Evolutionary conservation across 2,113 vertebrate genomes (phyloP).

Genomic region (Rhegmatorhina hoffmannsi): DNA sequence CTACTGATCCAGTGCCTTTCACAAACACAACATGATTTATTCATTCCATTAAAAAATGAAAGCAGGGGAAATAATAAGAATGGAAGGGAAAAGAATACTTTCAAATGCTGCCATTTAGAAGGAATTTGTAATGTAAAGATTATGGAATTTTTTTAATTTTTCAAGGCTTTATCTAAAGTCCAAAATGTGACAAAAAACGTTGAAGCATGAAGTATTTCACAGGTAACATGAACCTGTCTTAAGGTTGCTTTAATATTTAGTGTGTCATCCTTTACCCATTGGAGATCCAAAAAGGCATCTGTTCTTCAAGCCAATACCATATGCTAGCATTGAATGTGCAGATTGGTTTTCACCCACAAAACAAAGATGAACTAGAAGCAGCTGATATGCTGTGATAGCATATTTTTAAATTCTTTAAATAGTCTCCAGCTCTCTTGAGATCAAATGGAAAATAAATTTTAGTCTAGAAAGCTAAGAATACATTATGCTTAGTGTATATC

Average conservation of each 20-base stretch:
- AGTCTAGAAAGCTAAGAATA: not conserved
- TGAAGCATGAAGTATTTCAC: not conserved
- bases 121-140: not conserved
- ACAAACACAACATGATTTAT: not conserved
- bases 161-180: not conserved
- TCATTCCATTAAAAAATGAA: not conserved
- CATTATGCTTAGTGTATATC: not conserved
- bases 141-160: not conserved
- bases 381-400: not conserved
- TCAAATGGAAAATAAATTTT: not conserved
- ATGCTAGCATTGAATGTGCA: not conserved
- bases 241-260: not conserved
- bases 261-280: not conserved
- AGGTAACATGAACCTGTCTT: not conserved
- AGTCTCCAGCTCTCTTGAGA: not conserved
- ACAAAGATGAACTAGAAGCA: not conserved
- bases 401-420: not conserved
- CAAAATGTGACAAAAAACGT: not conserved
- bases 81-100: not conserved
- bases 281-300: not conserved
- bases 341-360: not conserved
- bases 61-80: not conserved
- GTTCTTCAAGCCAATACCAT: not conserved
- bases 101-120: not conserved
- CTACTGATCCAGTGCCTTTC: not conserved